These are phyloP conservation scores for Neria commutata DNA, from an alignment of 2,888 invertebrate species.

Conservation along the genomic window DNA sequence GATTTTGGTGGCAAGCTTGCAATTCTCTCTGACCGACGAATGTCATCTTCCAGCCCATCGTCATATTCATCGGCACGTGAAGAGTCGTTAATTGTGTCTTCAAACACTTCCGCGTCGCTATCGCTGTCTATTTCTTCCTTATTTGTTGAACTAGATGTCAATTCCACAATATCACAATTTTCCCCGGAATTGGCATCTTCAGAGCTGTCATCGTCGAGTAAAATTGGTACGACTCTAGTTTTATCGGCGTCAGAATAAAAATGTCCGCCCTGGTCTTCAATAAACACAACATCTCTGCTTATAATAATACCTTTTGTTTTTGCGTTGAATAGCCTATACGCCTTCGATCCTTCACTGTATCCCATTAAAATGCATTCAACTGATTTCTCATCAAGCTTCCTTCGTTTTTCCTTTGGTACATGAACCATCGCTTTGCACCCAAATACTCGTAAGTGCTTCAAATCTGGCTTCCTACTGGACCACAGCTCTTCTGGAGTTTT, in stretches of 20 bases:
- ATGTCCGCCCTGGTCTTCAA: slow-evolving; percentile 1
- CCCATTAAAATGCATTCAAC: slow-evolving; percentile 25
- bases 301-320: slow-evolving; percentile 12
- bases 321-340: slow-evolving; percentile 19
- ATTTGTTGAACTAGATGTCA: no score
- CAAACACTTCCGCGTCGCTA: neutral
- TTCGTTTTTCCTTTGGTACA: slow-evolving; percentile 27
- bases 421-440: slow-evolving; percentile 28
- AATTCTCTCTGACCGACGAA: neutral
- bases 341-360: slow-evolving; percentile 26
- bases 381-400: slow-evolving; percentile 24
- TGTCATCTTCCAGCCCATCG: neutral
- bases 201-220: neutral
- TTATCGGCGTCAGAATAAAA: neutral
- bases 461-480: slow-evolving; percentile 16
- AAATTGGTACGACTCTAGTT: neutral
- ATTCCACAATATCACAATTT: neutral
- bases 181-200: neutral
- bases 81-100: neutral
- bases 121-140: neutral
- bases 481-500: slow-evolving; percentile 28
- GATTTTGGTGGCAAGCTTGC: neutral
- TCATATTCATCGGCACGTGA: neutral
- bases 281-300: slow-evolving; percentile 18
- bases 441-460: slow-evolving; percentile 25